Base-by-base conservation (phyloP, 2,113 vertebrate species). In the Channa argus region DNA sequence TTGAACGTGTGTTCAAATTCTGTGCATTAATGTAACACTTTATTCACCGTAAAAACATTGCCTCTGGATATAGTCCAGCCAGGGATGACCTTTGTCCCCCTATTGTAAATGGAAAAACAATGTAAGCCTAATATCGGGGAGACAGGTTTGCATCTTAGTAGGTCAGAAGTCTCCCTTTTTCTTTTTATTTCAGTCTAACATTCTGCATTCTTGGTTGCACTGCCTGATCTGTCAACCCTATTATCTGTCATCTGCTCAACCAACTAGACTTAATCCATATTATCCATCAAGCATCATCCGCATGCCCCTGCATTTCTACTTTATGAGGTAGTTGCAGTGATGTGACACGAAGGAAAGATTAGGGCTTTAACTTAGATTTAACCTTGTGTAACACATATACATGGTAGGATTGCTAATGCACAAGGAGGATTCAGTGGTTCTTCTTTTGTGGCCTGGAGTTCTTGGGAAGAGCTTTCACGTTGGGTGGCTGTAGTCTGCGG, bases 401-500 rank as follows among this genome's bases (percentile, higher is more conserved):
- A 14, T 47, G 9, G 6, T 46, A 5, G 41, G 46, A 24, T 9
- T 51, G 58, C 10, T 43, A 3, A 67, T 54, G 39, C 34, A 36
- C 34, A 7, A 43, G 54, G 15, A 24, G 45, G 43, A 56, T 38
- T 45, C 38, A 7, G 53, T 49, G 65, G n/a, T 39, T 63, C 0
- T 33, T 71, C 24, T 54, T 62, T 63, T 70, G 46, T 37, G 74
- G 63, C 12, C 33, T 53, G 8, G 43, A 14, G 34, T 50, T 74
- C 37, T 13, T 5, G 8, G 51, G 46, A 47, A 44, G 80, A 70
- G 15, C 41, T 59, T 69, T 50, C 59, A 50, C 49, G 38, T n/a
- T 44, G 15, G 44, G 37, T 46, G 24, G 51, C 24, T 15, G 14
- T 6, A 47, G 54, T 49, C 46, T n/a, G 9, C 66, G 33, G 51